Evolutionary conservation across 35 echinoderm and acorn worm genomes (phyloP).

Genomic region (Antedon bifida): DNA sequence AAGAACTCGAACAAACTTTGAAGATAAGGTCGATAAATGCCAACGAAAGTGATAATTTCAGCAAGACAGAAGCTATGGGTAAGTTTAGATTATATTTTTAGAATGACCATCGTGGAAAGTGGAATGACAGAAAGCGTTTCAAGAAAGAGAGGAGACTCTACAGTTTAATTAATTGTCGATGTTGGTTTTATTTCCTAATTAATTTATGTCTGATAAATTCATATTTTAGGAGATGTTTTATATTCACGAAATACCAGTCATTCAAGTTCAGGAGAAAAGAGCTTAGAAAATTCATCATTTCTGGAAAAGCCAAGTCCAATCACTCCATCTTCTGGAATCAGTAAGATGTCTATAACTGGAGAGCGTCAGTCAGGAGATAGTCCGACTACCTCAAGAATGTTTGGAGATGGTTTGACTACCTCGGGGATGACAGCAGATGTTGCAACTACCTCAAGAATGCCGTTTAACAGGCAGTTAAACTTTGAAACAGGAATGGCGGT

Average conservation of each 20-base stretch:
- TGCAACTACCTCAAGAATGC: background rate
- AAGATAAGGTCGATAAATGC: slow-evolving; percentile 6
- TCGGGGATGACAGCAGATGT: background rate
- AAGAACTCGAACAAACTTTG: slow-evolving; percentile 48
- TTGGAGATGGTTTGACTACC: background rate
- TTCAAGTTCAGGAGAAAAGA: background rate
- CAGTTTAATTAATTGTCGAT: no score
- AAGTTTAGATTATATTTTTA: no score
- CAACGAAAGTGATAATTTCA: slow-evolving; percentile 12
- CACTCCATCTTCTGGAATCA: background rate
- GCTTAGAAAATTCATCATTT: background rate
- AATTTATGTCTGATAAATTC: no score
- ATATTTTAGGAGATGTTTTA: no score
- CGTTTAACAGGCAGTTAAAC: background rate
- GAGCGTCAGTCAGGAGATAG: background rate
- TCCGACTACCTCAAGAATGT: background rate
- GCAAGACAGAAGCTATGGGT: background rate
- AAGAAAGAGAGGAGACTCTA: no score
- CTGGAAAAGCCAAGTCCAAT: slow-evolving; percentile 16
- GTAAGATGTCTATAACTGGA: background rate
- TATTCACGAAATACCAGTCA: no score
- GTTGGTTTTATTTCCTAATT: no score
- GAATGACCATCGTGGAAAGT: no score
- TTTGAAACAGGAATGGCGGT: background rate
- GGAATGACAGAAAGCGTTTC: no score